Conservation (phyloP, 1,140 invertebrate species). For the Bombus ignitus region DNA sequence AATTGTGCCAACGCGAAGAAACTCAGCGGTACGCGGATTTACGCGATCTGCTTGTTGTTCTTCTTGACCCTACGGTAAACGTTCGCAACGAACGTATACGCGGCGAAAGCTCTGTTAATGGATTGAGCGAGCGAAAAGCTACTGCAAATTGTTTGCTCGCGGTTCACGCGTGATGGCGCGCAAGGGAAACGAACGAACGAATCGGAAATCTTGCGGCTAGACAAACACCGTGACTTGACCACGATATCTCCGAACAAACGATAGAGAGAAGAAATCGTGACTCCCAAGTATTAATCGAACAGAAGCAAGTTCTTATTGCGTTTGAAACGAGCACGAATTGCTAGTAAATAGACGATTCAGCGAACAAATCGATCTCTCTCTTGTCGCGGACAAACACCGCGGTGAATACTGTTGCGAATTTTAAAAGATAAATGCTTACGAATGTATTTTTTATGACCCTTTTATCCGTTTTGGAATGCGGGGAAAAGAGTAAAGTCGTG, state of each 20-base stretch:
- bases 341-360: slow-evolving; percentile 25
- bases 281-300: background rate
- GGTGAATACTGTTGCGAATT: slow-evolving; percentile 54
- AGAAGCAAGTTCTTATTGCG: slow-evolving; percentile 2
- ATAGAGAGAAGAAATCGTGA: slow-evolving; percentile 1
- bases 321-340: background rate
- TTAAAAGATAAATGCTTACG: slow-evolving; percentile 66
- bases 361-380: slow-evolving; percentile 31
- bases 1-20: slow-evolving; percentile 55
- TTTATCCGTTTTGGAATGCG: slow-evolving; percentile 59
- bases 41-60: slow-evolving; percentile 64
- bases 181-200: too few species aligned
- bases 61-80: slow-evolving; percentile 69
- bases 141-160: background rate
- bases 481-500: slow-evolving; percentile 32
- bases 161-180: background rate
- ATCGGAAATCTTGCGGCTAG: too few species aligned
- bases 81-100: too few species aligned
- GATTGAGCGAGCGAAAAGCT: background rate
- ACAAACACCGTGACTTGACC: background rate
- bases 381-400: background rate
- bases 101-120: background rate
- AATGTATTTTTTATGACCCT: slow-evolving; percentile 71
- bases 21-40: slow-evolving; percentile 53
- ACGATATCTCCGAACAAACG: background rate